phyloP scores from a whole-genome alignment of 2,888 invertebrate species.

The Isotomurus palustris region DNA sequence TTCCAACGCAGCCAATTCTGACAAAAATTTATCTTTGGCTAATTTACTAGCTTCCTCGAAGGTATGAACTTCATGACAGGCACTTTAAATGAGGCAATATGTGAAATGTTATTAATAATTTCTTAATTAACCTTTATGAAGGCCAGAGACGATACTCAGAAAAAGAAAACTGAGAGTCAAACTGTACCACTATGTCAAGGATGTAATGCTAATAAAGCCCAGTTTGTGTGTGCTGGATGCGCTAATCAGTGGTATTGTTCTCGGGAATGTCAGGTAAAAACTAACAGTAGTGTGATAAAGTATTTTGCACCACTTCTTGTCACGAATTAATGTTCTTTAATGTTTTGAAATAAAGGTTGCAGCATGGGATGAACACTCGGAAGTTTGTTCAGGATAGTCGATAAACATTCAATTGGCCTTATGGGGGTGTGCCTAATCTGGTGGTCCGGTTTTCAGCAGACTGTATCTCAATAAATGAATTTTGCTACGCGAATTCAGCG shows the following conservation, averaged over 20 bases:
- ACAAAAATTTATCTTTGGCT: slow-evolving; percentile 51
- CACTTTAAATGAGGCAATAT: neutral
- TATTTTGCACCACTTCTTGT: no score
- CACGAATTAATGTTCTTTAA: neutral
- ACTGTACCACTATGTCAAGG: slow-evolving; percentile 75
- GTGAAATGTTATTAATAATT: neutral
- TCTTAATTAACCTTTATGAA: neutral
- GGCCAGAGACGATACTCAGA: slow-evolving; percentile 34
- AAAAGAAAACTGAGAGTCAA: slow-evolving; percentile 47
- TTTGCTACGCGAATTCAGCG: no score
- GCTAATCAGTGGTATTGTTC: slow-evolving; percentile 94
- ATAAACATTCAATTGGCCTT: no score
- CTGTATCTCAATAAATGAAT: no score
- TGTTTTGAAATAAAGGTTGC: slow-evolving; percentile 60
- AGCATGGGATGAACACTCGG: slow-evolving; percentile 83
- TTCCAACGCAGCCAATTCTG: slow-evolving; percentile 16
- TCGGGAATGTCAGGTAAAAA: slow-evolving; percentile 77
- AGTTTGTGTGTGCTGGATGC: slow-evolving; percentile 84
- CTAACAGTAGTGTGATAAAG: neutral
- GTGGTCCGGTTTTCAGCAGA: no score
- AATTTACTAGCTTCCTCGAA: slow-evolving; percentile 56
- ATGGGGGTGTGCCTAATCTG: no score
- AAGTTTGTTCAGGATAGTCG: slow-evolving; percentile 72
- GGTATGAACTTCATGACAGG: slow-evolving; percentile 48
- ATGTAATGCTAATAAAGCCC: slow-evolving; percentile 73